These are phyloP conservation scores for Hydrozoanthus tunicans DNA, from an alignment of 64 coral and sea anemone species.

Conservation along the genomic window DNA sequence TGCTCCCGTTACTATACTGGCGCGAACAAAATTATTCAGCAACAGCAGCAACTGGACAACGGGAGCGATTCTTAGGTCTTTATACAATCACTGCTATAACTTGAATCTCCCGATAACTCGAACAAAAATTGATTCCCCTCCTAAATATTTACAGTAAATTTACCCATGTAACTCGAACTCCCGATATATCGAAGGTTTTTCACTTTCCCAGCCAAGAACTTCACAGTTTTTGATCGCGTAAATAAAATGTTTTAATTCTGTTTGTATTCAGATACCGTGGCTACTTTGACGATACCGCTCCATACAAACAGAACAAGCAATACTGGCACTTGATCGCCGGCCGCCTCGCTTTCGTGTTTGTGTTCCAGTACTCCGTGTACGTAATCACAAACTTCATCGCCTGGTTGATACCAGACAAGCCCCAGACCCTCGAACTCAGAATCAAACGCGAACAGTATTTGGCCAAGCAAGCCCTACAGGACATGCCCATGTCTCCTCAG, in stretches of 20 bases:
- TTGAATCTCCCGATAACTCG: too few species aligned
- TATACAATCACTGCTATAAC: too few species aligned
- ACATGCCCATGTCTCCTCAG: slow-evolving; percentile 28
- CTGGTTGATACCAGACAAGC: slow-evolving; percentile 84
- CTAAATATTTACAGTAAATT: too few species aligned
- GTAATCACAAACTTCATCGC: slow-evolving; percentile 72
- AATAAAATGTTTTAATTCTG: background rate
- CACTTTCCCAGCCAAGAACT: too few species aligned
- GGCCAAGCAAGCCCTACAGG: slow-evolving; percentile 40
- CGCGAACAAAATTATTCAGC: too few species aligned
- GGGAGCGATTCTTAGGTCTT: too few species aligned
- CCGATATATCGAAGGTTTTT: too few species aligned
- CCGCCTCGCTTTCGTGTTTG: slow-evolving; percentile 86
- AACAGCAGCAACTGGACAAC: too few species aligned
- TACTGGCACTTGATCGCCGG: slow-evolving; percentile 88
- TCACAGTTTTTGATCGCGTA: background rate
- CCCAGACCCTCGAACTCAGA: slow-evolving; percentile 61
- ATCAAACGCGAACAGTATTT: slow-evolving; percentile 73
- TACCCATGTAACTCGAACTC: too few species aligned
- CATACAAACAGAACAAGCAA: slow-evolving; percentile 61
- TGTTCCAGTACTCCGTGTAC: slow-evolving; percentile 80
- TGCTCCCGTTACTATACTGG: too few species aligned
- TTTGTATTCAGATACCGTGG: slow-evolving; percentile 59
- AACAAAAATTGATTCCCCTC: too few species aligned
- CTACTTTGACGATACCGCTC: slow-evolving; percentile 57